phyloP scores from a whole-genome alignment of 2,797 vertebrate species.

The Pampus argenteus region DNA sequence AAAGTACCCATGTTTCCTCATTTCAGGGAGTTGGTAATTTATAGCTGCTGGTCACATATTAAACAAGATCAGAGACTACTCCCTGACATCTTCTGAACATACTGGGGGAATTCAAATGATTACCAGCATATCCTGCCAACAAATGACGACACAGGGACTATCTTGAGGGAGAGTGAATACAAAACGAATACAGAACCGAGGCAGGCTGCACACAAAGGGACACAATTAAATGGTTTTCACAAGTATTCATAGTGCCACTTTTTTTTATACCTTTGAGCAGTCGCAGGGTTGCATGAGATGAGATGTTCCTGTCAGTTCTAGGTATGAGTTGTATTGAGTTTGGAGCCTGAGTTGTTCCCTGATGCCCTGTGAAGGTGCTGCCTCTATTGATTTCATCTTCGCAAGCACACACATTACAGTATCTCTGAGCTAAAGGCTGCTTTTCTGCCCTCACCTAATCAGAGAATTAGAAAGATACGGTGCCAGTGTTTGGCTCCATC shows the following conservation, averaged over 20 bases:
- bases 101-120: conserved; percentile 85
- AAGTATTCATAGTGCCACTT: conserved; percentile 74
- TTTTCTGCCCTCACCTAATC: conserved; percentile 68
- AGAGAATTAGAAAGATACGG: conserved; percentile 64
- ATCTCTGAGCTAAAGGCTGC: conserved; percentile 69
- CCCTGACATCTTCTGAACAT: conserved; percentile 81
- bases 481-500: conserved; percentile 48
- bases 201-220: conserved; percentile 74
- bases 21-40: conserved; percentile 84
- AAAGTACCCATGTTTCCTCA: conserved; percentile 82
- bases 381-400: conserved; percentile 73
- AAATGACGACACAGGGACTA: conserved; percentile 80
- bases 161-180: conserved; percentile 71
- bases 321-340: conserved; percentile 60
- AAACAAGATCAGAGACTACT: conserved; percentile 85
- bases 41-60: conserved; percentile 86
- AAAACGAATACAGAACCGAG: conserved; percentile 65
- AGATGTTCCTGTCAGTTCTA: conserved; percentile 71
- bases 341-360: conserved; percentile 57
- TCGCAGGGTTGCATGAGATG: conserved; percentile 57
- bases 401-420: conserved; percentile 63
- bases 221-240: conserved; percentile 78
- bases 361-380: conserved; percentile 68
- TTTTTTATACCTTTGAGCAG: conserved; percentile 70
- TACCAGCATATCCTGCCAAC: conserved; percentile 81